Conservation (phyloP, 2,797 vertebrate species). For the Helostoma temminkii region DNA sequence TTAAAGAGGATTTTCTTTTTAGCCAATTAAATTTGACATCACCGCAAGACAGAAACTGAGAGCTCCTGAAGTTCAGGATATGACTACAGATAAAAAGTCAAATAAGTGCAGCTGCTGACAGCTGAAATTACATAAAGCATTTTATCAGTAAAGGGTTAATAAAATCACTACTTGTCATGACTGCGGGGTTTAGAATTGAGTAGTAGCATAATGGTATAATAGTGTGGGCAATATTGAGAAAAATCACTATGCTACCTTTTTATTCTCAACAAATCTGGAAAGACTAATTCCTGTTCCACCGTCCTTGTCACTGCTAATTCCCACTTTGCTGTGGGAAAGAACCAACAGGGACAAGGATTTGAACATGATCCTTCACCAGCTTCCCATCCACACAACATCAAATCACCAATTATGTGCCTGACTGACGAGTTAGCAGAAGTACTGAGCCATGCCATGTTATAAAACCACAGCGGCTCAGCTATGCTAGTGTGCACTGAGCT, state of each 20-base stretch:
- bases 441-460: not conserved
- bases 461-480: not conserved
- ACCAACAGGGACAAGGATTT: not conserved
- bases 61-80: conserved; percentile 16
- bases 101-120: conserved; percentile 5
- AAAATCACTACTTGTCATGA: conserved; percentile 8
- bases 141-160: conserved; percentile 9
- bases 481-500: not conserved
- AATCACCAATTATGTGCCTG: not conserved
- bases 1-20: conserved; percentile 31
- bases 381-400: not conserved
- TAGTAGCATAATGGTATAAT: too few species aligned
- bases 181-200: conserved; percentile 5
- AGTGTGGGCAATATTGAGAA: not conserved
- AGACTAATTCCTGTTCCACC: not conserved
- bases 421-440: not conserved
- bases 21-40: conserved; percentile 30
- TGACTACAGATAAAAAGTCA: conserved; percentile 16
- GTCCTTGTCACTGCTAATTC: not conserved
- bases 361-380: not conserved
- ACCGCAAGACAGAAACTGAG: conserved; percentile 16
- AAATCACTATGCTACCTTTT: not conserved
- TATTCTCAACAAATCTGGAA: not conserved
- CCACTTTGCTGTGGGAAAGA: not conserved
- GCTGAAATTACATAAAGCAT: not conserved